These are phyloP conservation scores for Montipora capitata DNA, from an alignment of 92 coral and sea anemone species.

Conservation along the genomic window DNA sequence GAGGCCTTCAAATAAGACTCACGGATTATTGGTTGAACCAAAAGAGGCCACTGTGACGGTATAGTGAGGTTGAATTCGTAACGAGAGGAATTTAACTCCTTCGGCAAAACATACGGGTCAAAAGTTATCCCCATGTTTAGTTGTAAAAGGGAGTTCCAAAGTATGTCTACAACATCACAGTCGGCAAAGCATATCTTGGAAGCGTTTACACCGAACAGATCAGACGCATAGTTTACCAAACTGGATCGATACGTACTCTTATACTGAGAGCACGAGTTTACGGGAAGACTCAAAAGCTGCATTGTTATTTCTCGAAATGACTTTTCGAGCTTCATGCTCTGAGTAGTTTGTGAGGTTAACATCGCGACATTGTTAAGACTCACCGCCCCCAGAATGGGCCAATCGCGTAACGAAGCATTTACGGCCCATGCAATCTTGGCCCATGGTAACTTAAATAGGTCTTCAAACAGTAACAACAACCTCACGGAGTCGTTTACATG, in stretches of 20 bases:
- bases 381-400: constrained; percentile 78
- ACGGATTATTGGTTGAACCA: constrained; percentile 65
- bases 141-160: constrained; percentile 53
- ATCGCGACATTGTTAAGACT: constrained; percentile 35
- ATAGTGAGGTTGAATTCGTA: constrained; percentile 62
- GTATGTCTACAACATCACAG: constrained; percentile 57
- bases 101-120: constrained; percentile 52
- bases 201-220: constrained; percentile 69
- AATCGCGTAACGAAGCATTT: constrained; percentile 51
- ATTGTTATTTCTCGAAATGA: constrained; percentile 46
- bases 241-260: constrained; percentile 32
- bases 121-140: constrained; percentile 49
- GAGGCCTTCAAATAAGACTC: constrained; percentile 69
- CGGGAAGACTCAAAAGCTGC: constrained; percentile 28
- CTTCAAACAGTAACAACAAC: constrained; percentile 62
- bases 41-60: constrained; percentile 77
- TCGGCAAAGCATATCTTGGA: constrained; percentile 49
- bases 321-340: constrained; percentile 9
- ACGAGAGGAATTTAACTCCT: constrained; percentile 50
- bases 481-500: constrained; percentile 48
- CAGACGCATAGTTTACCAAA: constrained; percentile 34
- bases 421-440: constrained; percentile 81
- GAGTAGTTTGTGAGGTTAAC: constrained; percentile 18
- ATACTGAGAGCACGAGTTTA: background rate
- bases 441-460: constrained; percentile 62